These are phyloP conservation scores for Sanderia malayensis DNA, from an alignment of 30 jellyfish, hydroid and myxozoan species.

Conservation along the genomic window DNA sequence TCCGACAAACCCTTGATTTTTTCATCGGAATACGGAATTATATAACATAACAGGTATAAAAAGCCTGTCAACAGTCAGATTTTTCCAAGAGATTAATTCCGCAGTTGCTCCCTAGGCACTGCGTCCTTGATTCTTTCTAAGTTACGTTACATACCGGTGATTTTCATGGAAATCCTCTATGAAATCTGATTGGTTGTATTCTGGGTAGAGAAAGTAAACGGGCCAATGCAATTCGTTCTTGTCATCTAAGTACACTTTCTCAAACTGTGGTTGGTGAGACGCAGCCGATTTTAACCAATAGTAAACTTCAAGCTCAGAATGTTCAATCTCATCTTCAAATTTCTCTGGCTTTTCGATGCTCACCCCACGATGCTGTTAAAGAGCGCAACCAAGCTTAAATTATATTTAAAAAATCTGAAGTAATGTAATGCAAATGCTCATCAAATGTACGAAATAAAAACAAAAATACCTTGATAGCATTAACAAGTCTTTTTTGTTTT, in stretches of 20 bases:
- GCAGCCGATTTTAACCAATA: constrained; percentile 26
- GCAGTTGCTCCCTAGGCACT: too few species aligned
- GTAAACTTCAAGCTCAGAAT: constrained; percentile 4
- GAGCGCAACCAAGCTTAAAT: too few species aligned
- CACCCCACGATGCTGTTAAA: constrained; percentile 33
- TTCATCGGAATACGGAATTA: too few species aligned
- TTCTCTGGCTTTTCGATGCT: constrained; percentile 13
- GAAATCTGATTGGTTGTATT: constrained; percentile 85
- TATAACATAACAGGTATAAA: too few species aligned
- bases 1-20: too few species aligned
- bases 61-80: too few species aligned
- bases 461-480: constrained; percentile 76
- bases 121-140: too few species aligned
- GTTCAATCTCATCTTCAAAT: constrained; percentile 11
- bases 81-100: too few species aligned
- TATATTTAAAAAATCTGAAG: too few species aligned
- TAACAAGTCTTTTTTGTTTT: constrained; percentile 39
- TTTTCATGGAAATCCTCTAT: constrained; percentile 82
- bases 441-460: too few species aligned
- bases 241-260: constrained; percentile 62
- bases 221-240: constrained; percentile 90
- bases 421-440: too few species aligned
- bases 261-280: constrained; percentile 52
- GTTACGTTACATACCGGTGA: too few species aligned
- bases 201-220: constrained; percentile 85